Conservation (phyloP, 2,797 vertebrate genomes). For the Tenualosa thibaudeaui region DNA sequence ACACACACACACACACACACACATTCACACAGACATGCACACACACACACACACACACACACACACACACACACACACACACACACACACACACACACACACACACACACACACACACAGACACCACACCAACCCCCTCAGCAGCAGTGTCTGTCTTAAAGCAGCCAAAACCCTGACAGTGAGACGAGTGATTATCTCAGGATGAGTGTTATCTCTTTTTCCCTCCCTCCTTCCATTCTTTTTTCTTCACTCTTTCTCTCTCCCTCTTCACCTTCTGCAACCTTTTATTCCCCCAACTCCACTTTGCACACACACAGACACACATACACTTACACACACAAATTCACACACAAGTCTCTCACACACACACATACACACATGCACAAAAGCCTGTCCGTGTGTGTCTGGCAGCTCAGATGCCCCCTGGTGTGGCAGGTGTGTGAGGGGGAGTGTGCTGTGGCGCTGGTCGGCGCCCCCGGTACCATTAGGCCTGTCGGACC, state of each 20-base stretch:
- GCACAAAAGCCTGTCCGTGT: background rate
- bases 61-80: background rate
- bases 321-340: background rate
- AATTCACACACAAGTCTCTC: background rate
- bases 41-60: background rate
- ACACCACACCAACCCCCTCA: background rate
- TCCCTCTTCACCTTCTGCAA: background rate
- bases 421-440: conserved; percentile 38
- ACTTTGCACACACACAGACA: background rate
- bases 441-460: conserved; percentile 42
- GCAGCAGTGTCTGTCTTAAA: background rate
- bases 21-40: background rate
- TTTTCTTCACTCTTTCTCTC: background rate
- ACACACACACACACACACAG: background rate
- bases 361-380: conserved; percentile 2
- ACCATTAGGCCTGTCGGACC: conserved; percentile 52
- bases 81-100: background rate
- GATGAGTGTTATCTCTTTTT: conserved; percentile 13
- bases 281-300: background rate
- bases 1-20: background rate
- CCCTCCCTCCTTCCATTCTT: background rate
- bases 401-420: background rate
- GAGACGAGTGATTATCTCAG: conserved; percentile 23
- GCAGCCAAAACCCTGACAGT: conserved; percentile 12
- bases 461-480: conserved; percentile 34